These are phyloP conservation scores for Scomber colias DNA, from an alignment of 2,113 vertebrate species.

Conservation along the genomic window DNA sequence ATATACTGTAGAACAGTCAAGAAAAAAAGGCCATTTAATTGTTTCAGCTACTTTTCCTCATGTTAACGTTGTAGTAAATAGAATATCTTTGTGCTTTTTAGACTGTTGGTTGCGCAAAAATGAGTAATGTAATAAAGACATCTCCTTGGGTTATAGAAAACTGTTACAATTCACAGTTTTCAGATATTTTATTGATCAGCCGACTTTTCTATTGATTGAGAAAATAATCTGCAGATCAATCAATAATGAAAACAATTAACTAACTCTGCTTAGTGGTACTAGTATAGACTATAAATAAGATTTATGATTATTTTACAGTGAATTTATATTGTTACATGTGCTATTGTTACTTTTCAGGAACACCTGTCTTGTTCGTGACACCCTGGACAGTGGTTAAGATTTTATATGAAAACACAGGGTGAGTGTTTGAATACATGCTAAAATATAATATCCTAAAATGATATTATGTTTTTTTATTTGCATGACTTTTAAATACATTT, in stretches of 20 bases:
- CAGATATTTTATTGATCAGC: too few species aligned
- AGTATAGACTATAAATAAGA: too few species aligned
- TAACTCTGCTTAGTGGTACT: too few species aligned
- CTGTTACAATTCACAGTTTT: too few species aligned
- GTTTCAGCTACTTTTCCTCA: not conserved
- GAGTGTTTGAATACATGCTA: constrained; percentile 54
- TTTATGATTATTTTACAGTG: not conserved
- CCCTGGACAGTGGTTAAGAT: constrained; percentile 90
- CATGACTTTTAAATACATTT: constrained; percentile 1
- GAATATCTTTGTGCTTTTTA: too few species aligned
- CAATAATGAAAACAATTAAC: too few species aligned
- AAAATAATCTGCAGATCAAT: too few species aligned
- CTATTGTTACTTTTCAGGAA: constrained; percentile 80
- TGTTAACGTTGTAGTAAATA: not conserved
- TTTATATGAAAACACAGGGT: constrained; percentile 91
- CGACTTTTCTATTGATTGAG: too few species aligned
- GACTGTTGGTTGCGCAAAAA: too few species aligned
- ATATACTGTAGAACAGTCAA: not conserved
- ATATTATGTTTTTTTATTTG: not conserved
- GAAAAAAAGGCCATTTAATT: too few species aligned
- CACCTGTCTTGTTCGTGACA: constrained; percentile 90
- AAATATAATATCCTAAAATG: not conserved
- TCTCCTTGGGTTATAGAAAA: too few species aligned
- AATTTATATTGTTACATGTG: not conserved
- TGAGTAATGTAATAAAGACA: too few species aligned